Evolutionary conservation across 2,113 vertebrate species (phyloP).

Genomic region (Sylvia atricapilla): DNA sequence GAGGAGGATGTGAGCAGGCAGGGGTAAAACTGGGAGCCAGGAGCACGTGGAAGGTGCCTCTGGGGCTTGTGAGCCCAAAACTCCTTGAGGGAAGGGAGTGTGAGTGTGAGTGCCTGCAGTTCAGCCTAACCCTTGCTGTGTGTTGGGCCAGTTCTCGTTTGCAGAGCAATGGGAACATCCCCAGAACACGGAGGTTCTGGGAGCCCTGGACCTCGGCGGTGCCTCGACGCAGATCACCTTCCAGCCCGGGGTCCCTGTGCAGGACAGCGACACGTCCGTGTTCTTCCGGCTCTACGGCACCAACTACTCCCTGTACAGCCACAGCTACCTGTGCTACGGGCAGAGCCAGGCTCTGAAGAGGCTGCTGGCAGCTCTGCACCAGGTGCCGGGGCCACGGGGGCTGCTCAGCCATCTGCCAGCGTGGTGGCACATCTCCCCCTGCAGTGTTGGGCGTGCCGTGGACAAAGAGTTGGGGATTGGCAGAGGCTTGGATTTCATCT

Average conservation of each 20-base stretch:
- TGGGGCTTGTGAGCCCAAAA: background rate
- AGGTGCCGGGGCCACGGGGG: conserved; percentile 22
- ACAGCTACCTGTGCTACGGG: conserved; percentile 83
- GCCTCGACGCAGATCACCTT: conserved; percentile 84
- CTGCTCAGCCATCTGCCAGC: background rate
- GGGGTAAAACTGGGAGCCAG: background rate
- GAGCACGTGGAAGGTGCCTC: background rate
- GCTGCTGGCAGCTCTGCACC: conserved; percentile 65
- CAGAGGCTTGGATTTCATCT: background rate
- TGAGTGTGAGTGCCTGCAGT: background rate
- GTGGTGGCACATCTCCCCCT: background rate
- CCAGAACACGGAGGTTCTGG: conserved; percentile 37
- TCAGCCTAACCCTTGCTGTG: background rate
- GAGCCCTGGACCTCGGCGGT: conserved; percentile 81
- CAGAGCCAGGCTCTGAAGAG: conserved; percentile 68
- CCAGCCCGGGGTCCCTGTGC: conserved; percentile 53
- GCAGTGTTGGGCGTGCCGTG: fast-evolving
- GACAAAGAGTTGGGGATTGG: background rate
- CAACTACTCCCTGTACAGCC: conserved; percentile 74
- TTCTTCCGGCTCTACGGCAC: conserved; percentile 73
- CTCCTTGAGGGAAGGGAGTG: background rate
- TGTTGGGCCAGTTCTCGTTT: conserved; percentile 71
- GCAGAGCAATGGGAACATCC: conserved; percentile 77
- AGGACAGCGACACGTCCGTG: conserved; percentile 48
- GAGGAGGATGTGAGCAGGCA: conserved; percentile 56